Percentiles rank a stretch among this genome's conserved stretches.
These are phyloP conservation scores for Heliconius sara DNA, from an alignment of 2,888 invertebrate genomes.

Conservation along the genomic window DNA sequence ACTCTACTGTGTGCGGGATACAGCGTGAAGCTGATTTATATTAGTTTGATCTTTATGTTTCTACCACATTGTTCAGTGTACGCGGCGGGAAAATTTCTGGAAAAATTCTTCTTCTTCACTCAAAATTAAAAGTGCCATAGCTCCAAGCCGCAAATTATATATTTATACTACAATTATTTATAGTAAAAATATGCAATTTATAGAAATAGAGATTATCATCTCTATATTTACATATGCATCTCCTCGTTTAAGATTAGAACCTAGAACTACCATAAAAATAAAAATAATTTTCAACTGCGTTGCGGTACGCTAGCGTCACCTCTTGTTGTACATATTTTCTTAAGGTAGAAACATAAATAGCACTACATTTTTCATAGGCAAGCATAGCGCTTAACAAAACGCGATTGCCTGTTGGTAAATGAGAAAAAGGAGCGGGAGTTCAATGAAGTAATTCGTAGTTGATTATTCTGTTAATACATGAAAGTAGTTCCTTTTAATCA, in stretches of 20 bases:
- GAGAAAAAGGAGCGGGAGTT: not conserved
- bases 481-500: not conserved
- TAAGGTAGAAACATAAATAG: not conserved
- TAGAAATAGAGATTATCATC: not conserved
- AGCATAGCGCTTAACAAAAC: not conserved
- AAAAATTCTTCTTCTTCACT: not conserved
- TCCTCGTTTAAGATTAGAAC: not conserved
- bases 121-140: not conserved
- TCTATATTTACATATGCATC: not conserved
- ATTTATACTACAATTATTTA: too few relatives aligned
- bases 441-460: conserved; percentile 2
- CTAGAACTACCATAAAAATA: too few relatives aligned
- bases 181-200: too few relatives aligned
- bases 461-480: not conserved
- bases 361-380: not conserved
- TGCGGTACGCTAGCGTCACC: not conserved
- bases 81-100: not conserved
- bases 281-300: too few relatives aligned
- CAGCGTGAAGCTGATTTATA: too few relatives aligned
- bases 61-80: not conserved
- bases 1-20: too few relatives aligned
- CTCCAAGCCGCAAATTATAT: too few relatives aligned
- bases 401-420: conserved; percentile 8
- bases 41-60: not conserved
- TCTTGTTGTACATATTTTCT: not conserved